These are phyloP conservation scores for Plagodis dolabraria DNA, from an alignment of 2,888 invertebrate genomes.

Conservation along the genomic window DNA sequence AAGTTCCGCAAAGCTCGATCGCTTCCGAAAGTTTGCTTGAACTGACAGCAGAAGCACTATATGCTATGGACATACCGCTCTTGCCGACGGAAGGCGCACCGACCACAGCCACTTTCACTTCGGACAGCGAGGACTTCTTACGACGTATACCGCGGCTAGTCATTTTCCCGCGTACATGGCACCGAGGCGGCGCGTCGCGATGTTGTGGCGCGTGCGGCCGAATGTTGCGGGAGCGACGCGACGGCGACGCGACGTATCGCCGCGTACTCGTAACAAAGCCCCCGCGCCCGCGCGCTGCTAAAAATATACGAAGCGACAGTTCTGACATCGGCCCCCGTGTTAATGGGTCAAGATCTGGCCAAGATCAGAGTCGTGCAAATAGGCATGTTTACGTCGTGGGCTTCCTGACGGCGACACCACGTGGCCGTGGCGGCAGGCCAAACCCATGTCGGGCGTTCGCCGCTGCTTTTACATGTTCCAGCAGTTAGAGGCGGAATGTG, in stretches of 20 bases:
- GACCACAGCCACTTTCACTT: slow-evolving; percentile 95
- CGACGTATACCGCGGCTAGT: slow-evolving; percentile 93
- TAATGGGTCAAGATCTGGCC: slow-evolving; percentile 85
- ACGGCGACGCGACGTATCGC: slow-evolving; percentile 37
- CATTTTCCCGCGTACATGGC: slow-evolving; percentile 70
- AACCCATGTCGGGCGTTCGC: slow-evolving; percentile 39
- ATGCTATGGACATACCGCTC: slow-evolving; percentile 89
- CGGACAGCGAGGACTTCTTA: slow-evolving; percentile 95
- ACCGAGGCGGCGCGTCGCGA: slow-evolving; percentile 37
- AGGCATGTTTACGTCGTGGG: slow-evolving; percentile 72
- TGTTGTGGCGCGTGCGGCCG: slow-evolving; percentile 40
- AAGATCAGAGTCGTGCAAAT: slow-evolving; percentile 78
- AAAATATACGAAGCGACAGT: slow-evolving; percentile 79
- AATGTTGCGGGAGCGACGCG: slow-evolving; percentile 51
- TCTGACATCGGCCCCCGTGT: slow-evolving; percentile 76
- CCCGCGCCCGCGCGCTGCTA: slow-evolving; percentile 68
- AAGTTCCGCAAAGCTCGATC: slow-evolving; percentile 11
- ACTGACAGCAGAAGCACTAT: background rate
- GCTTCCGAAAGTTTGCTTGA: slow-evolving; percentile 13
- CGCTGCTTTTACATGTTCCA: slow-evolving; percentile 24
- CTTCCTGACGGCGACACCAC: slow-evolving; percentile 62
- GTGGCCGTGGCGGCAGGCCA: slow-evolving; percentile 60
- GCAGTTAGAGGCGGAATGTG: slow-evolving; percentile 18
- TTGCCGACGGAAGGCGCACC: slow-evolving; percentile 96
- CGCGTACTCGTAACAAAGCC: slow-evolving; percentile 59